phyloP scores from a whole-genome alignment of 2,888 invertebrate species.

The Scaeva pyrastri region DNA sequence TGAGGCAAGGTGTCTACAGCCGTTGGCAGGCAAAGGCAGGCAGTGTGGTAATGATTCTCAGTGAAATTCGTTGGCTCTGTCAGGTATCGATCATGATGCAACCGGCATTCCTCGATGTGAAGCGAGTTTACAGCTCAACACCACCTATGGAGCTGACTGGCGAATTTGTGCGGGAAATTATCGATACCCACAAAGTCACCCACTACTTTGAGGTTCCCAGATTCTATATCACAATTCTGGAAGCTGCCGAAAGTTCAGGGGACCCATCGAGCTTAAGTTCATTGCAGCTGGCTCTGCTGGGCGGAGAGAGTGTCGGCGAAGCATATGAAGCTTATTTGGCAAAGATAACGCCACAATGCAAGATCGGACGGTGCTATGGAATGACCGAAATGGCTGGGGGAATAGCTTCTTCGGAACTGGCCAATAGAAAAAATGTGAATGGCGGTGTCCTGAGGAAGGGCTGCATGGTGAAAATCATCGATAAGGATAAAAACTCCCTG shows the following conservation, averaged over 20 bases:
- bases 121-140: slow-evolving; percentile 59
- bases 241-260: background rate
- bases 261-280: slow-evolving; percentile 4
- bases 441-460: slow-evolving; percentile 2
- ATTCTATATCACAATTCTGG: slow-evolving; percentile 37
- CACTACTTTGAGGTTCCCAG: slow-evolving; percentile 65
- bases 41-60: slow-evolving; percentile 56
- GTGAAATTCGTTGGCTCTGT: slow-evolving; percentile 70
- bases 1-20: slow-evolving; percentile 9
- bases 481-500: background rate
- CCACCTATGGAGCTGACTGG: slow-evolving; percentile 26
- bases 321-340: background rate
- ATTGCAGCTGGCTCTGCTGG: background rate
- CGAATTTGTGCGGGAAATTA: slow-evolving; percentile 48
- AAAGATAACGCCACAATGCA: background rate
- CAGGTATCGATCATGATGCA: slow-evolving; percentile 61
- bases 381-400: slow-evolving; percentile 3
- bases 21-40: slow-evolving; percentile 3
- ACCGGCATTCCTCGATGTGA: slow-evolving; percentile 60
- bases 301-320: slow-evolving; percentile 6
- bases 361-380: background rate
- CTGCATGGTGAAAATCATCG: slow-evolving; percentile 8
- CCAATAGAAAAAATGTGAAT: background rate
- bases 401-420: background rate
- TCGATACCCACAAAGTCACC: slow-evolving; percentile 50